These are phyloP conservation scores for Myotis vivesi DNA, from an alignment of 2,797 vertebrate genomes.

Conservation along the genomic window DNA sequence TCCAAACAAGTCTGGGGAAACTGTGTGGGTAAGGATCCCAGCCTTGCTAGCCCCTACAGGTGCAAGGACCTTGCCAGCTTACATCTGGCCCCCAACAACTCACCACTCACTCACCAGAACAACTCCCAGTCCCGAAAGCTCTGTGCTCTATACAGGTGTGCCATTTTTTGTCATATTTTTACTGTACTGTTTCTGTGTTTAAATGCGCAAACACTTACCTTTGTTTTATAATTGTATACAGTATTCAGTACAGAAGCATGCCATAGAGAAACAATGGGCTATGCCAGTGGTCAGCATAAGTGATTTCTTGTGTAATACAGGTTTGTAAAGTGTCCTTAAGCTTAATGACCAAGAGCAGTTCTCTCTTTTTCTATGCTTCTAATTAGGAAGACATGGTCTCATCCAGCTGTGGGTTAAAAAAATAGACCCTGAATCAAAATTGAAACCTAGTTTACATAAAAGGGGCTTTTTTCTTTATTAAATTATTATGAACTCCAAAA, in stretches of 20 bases:
- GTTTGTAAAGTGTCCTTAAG: neutral
- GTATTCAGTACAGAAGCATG: neutral
- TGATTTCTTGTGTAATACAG: neutral
- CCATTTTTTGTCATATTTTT: neutral
- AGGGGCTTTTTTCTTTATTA: neutral
- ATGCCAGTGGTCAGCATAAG: neutral
- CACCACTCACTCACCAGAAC: neutral
- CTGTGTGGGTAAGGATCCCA: too few species aligned
- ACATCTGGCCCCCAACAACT: too few species aligned
- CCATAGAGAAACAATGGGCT: neutral
- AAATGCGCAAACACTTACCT: neutral
- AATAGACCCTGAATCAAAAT: neutral
- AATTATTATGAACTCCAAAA: neutral
- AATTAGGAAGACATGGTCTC: neutral
- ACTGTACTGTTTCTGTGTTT: neutral
- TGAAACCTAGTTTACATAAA: neutral
- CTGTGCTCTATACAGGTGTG: neutral
- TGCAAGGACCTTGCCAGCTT: too few species aligned
- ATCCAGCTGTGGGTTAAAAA: neutral
- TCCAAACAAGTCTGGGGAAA: too few species aligned
- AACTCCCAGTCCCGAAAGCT: neutral
- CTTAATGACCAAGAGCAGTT: neutral
- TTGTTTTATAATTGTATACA: neutral
- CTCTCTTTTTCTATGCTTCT: neutral
- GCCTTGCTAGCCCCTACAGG: too few species aligned